Conservation (phyloP, 2,113 vertebrate genomes). For the Sinocyclocheilus rhinocerous region DNA sequence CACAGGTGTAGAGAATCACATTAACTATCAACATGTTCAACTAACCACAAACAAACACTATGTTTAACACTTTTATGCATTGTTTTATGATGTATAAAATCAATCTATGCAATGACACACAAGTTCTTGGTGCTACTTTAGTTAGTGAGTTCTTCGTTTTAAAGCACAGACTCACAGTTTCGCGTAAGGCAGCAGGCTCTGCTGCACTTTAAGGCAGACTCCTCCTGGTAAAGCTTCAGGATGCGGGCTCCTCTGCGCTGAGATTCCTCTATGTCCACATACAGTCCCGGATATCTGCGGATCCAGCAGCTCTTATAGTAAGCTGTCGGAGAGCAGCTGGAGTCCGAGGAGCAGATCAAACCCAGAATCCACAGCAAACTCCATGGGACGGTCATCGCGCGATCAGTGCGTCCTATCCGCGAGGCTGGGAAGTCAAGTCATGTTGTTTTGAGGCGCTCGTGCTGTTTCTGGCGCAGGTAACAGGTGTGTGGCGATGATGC, state of each 20-base stretch:
- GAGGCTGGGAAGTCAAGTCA: conserved; percentile 51
- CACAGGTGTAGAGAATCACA: background rate
- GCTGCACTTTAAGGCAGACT: conserved; percentile 83
- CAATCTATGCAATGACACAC: background rate
- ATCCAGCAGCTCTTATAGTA: conserved; percentile 96
- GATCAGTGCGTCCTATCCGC: conserved; percentile 1
- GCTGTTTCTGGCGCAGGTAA: conserved; percentile 6
- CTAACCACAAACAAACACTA: background rate
- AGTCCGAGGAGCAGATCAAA: conserved; percentile 61
- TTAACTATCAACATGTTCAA: background rate
- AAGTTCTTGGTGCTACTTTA: background rate
- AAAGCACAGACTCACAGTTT: conserved; percentile 71
- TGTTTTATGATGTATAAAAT: background rate
- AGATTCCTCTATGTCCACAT: conserved; percentile 82
- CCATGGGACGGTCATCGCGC: conserved; percentile 76
- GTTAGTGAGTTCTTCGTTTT: background rate
- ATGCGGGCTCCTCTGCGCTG: conserved; percentile 84
- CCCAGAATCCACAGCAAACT: conserved; percentile 72
- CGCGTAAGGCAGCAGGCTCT: conserved; percentile 83
- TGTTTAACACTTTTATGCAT: background rate
- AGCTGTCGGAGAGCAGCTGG: conserved; percentile 81
- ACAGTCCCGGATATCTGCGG: conserved; percentile 84
- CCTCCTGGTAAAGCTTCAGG: conserved; percentile 78
- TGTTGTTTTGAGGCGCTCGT: conserved; percentile 33
- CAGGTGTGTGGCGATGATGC: background rate